Percentiles rank a stretch among this genome's conserved stretches.
Evolutionary conservation across 1,140 invertebrate genomes (phyloP).

Genomic region (Pemphigus obesinymphae): DNA sequence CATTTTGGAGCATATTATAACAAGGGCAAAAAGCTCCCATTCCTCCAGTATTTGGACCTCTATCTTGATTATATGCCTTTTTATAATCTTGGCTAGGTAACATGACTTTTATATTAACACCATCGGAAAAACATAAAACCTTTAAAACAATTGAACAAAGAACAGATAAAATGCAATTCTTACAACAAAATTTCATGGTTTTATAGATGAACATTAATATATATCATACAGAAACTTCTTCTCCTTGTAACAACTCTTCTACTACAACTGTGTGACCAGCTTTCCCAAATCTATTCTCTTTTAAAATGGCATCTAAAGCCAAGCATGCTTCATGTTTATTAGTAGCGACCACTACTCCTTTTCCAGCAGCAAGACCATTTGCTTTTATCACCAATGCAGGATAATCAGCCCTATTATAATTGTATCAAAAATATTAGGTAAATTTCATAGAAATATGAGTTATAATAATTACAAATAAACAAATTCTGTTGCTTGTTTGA

Average conservation of each 20-base stretch:
- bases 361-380: conserved; percentile 89
- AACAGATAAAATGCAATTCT: neutral
- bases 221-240: conserved; percentile 83
- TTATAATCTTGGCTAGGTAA: conserved; percentile 94
- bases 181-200: too few species aligned
- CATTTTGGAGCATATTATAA: conserved; percentile 63
- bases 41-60: conserved; percentile 94
- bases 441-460: neutral
- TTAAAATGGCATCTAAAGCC: conserved; percentile 76
- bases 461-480: conserved; percentile 63
- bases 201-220: neutral
- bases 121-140: conserved; percentile 89
- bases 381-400: conserved; percentile 86
- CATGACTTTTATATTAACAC: conserved; percentile 74
- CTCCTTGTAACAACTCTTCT: conserved; percentile 86
- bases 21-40: conserved; percentile 97
- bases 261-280: conserved; percentile 80
- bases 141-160: conserved; percentile 47
- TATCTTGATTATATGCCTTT: conserved; percentile 76
- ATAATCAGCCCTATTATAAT: conserved; percentile 52
- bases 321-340: conserved; percentile 70
- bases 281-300: conserved; percentile 69
- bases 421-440: neutral
- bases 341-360: conserved; percentile 86
- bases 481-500: conserved; percentile 71